phyloP scores from a whole-genome alignment of 2,113 vertebrate species.

The Charina bottae region DNA sequence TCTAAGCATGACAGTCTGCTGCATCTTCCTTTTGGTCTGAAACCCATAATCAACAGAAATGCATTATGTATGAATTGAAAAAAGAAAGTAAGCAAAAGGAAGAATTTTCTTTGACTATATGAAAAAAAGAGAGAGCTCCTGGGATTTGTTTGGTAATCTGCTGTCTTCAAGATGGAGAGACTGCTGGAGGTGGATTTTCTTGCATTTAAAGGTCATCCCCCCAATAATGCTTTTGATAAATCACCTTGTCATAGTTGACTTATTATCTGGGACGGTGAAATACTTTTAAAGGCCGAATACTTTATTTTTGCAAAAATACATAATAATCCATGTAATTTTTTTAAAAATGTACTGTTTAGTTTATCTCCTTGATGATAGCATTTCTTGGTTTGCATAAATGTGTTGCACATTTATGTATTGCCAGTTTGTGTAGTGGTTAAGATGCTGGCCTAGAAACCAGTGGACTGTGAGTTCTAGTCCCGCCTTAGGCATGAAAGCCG shows the following conservation, averaged over 20 bases:
- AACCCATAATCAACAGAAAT: background rate
- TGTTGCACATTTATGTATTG: no score
- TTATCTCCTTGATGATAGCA: no score
- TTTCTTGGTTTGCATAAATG: no score
- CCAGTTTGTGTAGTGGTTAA: no score
- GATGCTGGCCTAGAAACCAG: no score
- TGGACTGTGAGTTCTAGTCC: no score
- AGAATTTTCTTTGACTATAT: background rate
- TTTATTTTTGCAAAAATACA: background rate
- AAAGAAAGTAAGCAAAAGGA: background rate
- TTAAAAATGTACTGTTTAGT: no score
- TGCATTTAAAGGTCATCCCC: background rate
- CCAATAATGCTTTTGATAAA: fast-evolving
- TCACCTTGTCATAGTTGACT: background rate
- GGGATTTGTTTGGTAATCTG: slow-evolving; percentile 11
- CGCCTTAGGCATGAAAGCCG: no score
- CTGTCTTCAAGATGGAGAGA: background rate
- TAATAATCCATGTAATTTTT: background rate
- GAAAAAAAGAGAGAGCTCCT: slow-evolving; percentile 7
- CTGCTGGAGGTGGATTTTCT: background rate
- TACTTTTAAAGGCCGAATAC: background rate
- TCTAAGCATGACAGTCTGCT: background rate
- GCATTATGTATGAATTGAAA: background rate
- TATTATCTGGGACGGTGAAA: slow-evolving; percentile 29
- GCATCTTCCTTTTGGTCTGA: background rate